These are phyloP conservation scores for Drosophila maculinotata DNA, from an alignment of 2,888 invertebrate species.

Conservation along the genomic window DNA sequence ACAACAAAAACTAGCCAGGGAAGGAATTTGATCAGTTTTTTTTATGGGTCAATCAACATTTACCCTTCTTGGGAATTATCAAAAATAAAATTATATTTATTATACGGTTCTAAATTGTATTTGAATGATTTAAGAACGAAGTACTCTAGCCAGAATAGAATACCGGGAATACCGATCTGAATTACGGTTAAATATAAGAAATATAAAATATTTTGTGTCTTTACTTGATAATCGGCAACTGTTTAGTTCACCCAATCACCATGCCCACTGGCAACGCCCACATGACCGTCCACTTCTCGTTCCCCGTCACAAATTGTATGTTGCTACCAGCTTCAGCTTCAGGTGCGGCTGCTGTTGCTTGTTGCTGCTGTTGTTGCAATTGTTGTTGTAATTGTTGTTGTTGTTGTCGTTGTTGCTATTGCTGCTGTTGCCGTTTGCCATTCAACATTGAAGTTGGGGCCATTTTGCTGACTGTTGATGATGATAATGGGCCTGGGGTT, in stretches of 20 bases:
- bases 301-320: conserved; percentile 23
- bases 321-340: conserved; percentile 69
- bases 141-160: too few relatives aligned
- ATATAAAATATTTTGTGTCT: too few relatives aligned
- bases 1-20: too few relatives aligned
- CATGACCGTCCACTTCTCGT: conserved; percentile 19
- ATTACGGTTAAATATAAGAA: too few relatives aligned
- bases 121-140: too few relatives aligned
- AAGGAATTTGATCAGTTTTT: too few relatives aligned
- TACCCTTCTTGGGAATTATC: too few relatives aligned
- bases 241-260: conserved; percentile 34
- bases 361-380: conserved; percentile 27
- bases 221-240: conserved; percentile 17
- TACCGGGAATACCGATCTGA: too few relatives aligned
- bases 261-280: conserved; percentile 31
- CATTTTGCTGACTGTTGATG: conserved; percentile 79
- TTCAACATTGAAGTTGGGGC: conserved; percentile 62
- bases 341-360: conserved; percentile 49
- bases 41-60: too few relatives aligned
- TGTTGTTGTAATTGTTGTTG: conserved; percentile 3
- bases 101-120: too few relatives aligned
- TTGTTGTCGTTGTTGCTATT: conserved; percentile 39
- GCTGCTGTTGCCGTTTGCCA: conserved; percentile 52
- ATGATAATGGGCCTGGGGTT: conserved; percentile 74
- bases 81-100: neutral